Evolutionary conservation across 1,140 invertebrate genomes (phyloP), one percentile per base, ranked within the genome.

Genomic region (Drosophila erecta): DNA sequence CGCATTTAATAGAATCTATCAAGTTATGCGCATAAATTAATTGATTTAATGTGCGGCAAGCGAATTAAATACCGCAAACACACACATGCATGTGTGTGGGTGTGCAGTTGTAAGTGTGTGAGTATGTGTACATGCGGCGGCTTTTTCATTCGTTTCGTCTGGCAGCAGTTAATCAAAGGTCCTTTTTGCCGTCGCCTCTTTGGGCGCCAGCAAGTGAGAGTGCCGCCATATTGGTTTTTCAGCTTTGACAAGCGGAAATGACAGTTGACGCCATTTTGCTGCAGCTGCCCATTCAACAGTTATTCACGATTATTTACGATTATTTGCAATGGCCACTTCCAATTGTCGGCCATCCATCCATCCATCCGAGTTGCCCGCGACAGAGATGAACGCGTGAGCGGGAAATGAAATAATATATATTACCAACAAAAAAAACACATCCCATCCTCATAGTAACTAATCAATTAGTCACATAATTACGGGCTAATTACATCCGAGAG

Each of bases 21-120:
- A 57, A 76, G 58, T 73, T 81, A 86, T 81, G 81, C 66, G 50
- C 73, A 86, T 85, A 78, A 86, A 81, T 86, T 77, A 70, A 86
- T 70, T 74, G 60, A 69, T 80, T 81, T 62, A 74, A 80, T 73
- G 77, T 54, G 43, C 58, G 74, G 46, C 60, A 53, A 49, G 74
- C 49, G 67, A 76, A 76, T 79, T 73, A 76, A 64, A 80, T 50
- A 61, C 61, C 50, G 50, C 35, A 79, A 74, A 64, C 37, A 74
- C 20, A 33, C 17, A 1, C 20, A 4, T 17, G 17, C 5, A 14
- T 50, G 44, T 41, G 38, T 40, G 38, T n/a, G 37, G 15, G 12
- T 33, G 24, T 33, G 2, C 50, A 22, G 0, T 14, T 33, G 8
- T 15, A 14, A 2, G 24, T 38, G 30, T 12, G 20, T 0, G 27